A percentile compares a stretch with the other conserved stretches of the same genome.
These are phyloP conservation scores for Decapterus maruadsi DNA, from an alignment of 2,797 vertebrate species.

Conservation along the genomic window DNA sequence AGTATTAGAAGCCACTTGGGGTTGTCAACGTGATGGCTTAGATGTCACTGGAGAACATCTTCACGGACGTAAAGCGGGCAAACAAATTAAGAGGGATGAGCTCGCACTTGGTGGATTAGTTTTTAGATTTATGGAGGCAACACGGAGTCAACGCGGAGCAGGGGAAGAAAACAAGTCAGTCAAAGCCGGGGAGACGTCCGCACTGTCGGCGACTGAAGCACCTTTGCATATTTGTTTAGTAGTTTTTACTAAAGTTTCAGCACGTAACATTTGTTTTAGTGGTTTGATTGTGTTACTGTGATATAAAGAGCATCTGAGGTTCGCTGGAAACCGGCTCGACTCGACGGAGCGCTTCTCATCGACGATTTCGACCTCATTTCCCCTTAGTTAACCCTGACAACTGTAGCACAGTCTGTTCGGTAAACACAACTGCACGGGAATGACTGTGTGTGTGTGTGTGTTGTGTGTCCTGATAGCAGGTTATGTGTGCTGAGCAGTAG, in stretches of 20 bases:
- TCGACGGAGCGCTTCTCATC: slow-evolving; percentile 58
- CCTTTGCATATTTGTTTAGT: slow-evolving; percentile 21
- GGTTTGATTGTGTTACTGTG: neutral
- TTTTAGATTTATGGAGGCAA: slow-evolving; percentile 72
- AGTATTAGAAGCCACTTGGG: slow-evolving; percentile 81
- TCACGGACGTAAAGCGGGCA: slow-evolving; percentile 72
- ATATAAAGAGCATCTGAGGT: neutral
- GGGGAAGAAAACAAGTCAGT: slow-evolving; percentile 57
- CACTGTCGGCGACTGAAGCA: slow-evolving; percentile 9
- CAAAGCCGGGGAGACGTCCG: slow-evolving; percentile 41
- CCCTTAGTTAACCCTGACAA: slow-evolving; percentile 72
- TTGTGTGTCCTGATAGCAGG: slow-evolving; percentile 19
- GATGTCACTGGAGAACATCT: slow-evolving; percentile 82
- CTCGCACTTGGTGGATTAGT: slow-evolving; percentile 82
- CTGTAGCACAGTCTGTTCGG: slow-evolving; percentile 47
- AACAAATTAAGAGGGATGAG: slow-evolving; percentile 84
- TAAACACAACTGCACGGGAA: slow-evolving; percentile 30
- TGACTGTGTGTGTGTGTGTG: slow-evolving; percentile 6
- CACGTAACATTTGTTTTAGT: neutral
- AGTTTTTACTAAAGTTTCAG: slow-evolving; percentile 17
- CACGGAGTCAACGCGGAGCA: slow-evolving; percentile 42
- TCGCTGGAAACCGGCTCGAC: slow-evolving; percentile 72
- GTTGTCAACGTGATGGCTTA: slow-evolving; percentile 82
- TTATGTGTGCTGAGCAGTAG: slow-evolving; percentile 37
- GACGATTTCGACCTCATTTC: slow-evolving; percentile 70